These are phyloP conservation scores for Ephestia elutella DNA, from an alignment of 1,140 invertebrate genomes.

Conservation along the genomic window DNA sequence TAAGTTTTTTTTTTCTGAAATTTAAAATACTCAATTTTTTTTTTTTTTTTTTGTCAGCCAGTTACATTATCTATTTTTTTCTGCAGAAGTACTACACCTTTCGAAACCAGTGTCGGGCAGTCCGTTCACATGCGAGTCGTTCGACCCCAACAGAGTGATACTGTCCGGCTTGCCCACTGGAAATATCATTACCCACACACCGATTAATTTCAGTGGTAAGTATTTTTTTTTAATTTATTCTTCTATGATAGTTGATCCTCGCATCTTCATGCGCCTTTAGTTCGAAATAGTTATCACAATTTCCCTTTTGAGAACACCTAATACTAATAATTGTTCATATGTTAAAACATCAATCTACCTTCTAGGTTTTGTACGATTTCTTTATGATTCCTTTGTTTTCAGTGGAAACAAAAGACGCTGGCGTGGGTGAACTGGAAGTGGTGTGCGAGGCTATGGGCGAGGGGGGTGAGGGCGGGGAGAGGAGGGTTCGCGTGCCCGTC, in stretches of 20 bases:
- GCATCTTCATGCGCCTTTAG: no score
- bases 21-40: no score
- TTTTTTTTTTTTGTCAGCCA: no score
- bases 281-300: no score
- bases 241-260: no score
- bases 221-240: conserved; percentile 11
- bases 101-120: conserved; percentile 94
- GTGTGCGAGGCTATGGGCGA: conserved; percentile 87
- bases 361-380: background rate
- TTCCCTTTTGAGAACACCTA: no score
- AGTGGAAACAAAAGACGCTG: conserved; percentile 92
- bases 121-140: conserved; percentile 96
- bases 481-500: conserved; percentile 89
- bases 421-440: conserved; percentile 92
- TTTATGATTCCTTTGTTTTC: conserved; percentile 39
- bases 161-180: conserved; percentile 83
- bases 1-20: conserved; percentile 34
- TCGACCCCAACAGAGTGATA: conserved; percentile 88
- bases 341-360: no score
- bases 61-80: conserved; percentile 7
- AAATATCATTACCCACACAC: conserved; percentile 89
- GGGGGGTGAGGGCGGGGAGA: conserved; percentile 85
- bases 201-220: conserved; percentile 86
- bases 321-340: no score
- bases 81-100: conserved; percentile 89